A percentile compares a stretch with the other conserved stretches of the same genome.
Conservation (phyloP, 2,797 vertebrate genomes). For the Ctenosaura bakeri region DNA sequence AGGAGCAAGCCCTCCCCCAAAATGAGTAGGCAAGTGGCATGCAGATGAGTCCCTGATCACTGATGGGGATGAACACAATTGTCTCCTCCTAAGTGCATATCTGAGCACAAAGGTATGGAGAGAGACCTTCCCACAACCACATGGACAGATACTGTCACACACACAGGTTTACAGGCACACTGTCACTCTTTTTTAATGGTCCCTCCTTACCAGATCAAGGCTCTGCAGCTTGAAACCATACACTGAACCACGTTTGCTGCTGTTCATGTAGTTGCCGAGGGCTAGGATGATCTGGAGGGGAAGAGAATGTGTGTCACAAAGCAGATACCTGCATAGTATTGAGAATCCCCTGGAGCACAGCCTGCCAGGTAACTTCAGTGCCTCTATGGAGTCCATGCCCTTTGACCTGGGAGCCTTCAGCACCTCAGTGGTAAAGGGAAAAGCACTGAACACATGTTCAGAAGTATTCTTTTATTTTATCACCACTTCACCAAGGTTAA, state of each 20-base stretch:
- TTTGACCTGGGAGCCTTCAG: neutral
- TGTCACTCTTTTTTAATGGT: neutral
- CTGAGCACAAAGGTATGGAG: neutral
- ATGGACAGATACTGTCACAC: too few species aligned
- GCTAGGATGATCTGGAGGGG: conserved; percentile 91
- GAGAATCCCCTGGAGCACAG: neutral
- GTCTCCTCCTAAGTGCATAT: too few species aligned
- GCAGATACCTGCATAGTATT: neutral
- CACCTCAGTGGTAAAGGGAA: neutral
- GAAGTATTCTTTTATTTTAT: neutral
- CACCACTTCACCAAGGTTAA: neutral
- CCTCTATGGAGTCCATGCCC: neutral
- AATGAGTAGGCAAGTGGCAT: neutral
- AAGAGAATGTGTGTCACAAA: neutral
- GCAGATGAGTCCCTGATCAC: neutral
- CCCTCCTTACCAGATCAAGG: conserved; percentile 90
- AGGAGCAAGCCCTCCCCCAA: too few species aligned
- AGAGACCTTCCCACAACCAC: neutral
- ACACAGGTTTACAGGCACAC: neutral
- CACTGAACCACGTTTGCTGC: conserved; percentile 95
- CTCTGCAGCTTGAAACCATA: conserved; percentile 98
- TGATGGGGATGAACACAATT: too few species aligned
- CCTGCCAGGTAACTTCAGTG: neutral
- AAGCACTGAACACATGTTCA: neutral
- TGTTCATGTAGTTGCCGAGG: conserved; percentile 99